Evolutionary conservation across 1,140 invertebrate species (phyloP).

Genomic region (Oreohelix idahoensis): DNA sequence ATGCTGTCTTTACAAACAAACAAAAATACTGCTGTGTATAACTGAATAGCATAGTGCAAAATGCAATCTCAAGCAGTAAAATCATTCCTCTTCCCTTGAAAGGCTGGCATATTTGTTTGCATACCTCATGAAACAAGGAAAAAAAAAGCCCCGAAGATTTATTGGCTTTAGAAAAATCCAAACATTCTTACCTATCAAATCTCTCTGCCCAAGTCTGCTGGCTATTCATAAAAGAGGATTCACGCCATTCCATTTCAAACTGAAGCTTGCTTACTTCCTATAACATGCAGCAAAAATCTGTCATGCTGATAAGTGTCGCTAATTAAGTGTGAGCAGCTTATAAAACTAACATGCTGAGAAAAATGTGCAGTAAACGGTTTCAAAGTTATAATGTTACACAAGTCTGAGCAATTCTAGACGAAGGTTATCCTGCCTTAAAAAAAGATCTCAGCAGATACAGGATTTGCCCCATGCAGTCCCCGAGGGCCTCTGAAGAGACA

Average conservation of each 20-base stretch:
- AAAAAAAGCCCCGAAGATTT: neutral
- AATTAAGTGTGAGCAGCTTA: neutral
- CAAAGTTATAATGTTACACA: neutral
- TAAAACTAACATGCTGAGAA: neutral
- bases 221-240: constrained; percentile 58
- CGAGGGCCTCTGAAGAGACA: too few species aligned
- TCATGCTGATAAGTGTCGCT: constrained; percentile 13
- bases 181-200: constrained; percentile 59
- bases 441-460: too few species aligned
- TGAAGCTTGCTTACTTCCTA: constrained; percentile 64
- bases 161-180: neutral
- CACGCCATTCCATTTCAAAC: constrained; percentile 60
- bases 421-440: neutral
- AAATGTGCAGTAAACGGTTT: neutral
- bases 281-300: constrained; percentile 28
- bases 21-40: neutral
- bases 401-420: neutral
- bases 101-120: neutral
- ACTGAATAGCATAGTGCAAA: neutral
- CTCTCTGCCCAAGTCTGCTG: constrained; percentile 62
- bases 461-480: too few species aligned
- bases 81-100: neutral
- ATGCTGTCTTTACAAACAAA: neutral
- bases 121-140: neutral
- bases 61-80: constrained; percentile 11